Base-by-base conservation (phyloP, 1,140 invertebrate species). In the Drosophila bocki region DNA sequence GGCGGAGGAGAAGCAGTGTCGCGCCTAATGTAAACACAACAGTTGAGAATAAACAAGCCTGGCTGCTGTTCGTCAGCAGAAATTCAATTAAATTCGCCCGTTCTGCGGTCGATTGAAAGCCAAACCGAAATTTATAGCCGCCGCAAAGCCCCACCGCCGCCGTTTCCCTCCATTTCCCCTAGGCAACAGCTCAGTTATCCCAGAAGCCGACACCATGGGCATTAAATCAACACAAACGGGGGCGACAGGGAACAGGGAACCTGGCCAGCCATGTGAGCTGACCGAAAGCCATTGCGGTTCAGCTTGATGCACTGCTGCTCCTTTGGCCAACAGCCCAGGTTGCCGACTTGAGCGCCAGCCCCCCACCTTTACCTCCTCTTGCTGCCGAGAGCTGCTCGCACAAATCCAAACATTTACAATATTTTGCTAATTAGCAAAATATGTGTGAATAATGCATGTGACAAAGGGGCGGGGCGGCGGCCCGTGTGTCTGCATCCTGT, bases 331-430 rank as follows among this genome's bases (percentile, higher is more conserved):
- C 17, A 32, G 42, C 33, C 54, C 39, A 8, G 1, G 33, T 15
- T 26, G 12, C 7, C 50, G 29, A 32, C 29, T 33, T 35, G n/a
- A 13, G 11, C 32, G 17, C 5, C 35, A 22, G 13, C 7, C 22
- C 32, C 13, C 8, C n/a, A 8, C 29, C n/a, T 19, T 8, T 22
- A 15, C 13, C 32, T 15, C 33, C 9, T 33, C 33, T 3, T 35
- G 4, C 22, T 11, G 44, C 7, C 19, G 33, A 60, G 57, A 63
- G 61, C 45, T 41, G 61, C 68, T 65, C 65, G 69, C 85, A 85
- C 75, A 85, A 90, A 90, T 88, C 67, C 86, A 85, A 90, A 90
- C 86, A 90, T 90, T 90, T 88, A 91, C 85, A 90, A 88, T 88
- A 88, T 88, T 88, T 88, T 88, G 86, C 85, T 88, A 88, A 88